Conservation (phyloP, 2,797 vertebrate species). For the Acipenser oxyrinchus region DNA sequence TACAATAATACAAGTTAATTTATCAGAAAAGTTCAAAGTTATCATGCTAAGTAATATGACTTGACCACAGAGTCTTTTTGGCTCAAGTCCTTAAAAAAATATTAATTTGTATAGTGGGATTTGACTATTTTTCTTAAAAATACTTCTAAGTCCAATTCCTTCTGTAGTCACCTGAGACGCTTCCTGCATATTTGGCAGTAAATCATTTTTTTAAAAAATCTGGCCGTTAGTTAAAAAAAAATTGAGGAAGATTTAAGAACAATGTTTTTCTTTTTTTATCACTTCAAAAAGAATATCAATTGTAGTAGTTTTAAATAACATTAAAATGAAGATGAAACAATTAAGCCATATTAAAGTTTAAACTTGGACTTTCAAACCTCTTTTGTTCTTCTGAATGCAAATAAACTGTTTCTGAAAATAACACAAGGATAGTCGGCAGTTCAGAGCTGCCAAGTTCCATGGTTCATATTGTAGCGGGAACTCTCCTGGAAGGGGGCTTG, state of each 20-base stretch:
- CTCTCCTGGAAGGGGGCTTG: too few relatives aligned
- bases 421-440: neutral
- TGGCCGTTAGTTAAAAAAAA: neutral
- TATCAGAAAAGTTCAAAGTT: too few relatives aligned
- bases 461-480: neutral
- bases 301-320: neutral
- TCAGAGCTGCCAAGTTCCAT: neutral
- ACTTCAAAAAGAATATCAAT: neutral
- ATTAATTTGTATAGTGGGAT: too few relatives aligned
- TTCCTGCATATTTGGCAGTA: neutral
- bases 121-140: too few relatives aligned
- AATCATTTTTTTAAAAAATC: neutral
- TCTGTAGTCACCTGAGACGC: neutral
- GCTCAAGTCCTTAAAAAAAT: too few relatives aligned
- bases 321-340: neutral
- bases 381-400: neutral
- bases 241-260: neutral
- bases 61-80: too few relatives aligned
- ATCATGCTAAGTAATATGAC: too few relatives aligned
- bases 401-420: slow-evolving; percentile 3
- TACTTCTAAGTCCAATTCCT: neutral
- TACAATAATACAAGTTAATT: too few relatives aligned
- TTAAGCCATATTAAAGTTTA: neutral
- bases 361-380: neutral
- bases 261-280: neutral